phyloP scores from a whole-genome alignment of 2,113 vertebrate species.

The Cacatua alba region DNA sequence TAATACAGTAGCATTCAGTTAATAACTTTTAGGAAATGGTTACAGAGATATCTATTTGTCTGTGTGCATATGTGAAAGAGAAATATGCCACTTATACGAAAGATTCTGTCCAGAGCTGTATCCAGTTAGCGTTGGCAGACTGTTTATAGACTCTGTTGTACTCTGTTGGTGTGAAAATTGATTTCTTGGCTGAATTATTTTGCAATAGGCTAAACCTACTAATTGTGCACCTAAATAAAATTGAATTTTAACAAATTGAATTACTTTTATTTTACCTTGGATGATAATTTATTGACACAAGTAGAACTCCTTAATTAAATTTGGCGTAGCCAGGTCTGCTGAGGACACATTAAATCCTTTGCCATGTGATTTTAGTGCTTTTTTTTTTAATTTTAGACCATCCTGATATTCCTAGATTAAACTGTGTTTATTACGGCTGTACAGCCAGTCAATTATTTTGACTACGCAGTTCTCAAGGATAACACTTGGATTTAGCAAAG shows the following conservation, averaged over 20 bases:
- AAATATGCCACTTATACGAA: constrained; percentile 25
- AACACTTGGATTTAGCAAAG: constrained; percentile 32
- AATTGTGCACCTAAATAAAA: constrained; percentile 73
- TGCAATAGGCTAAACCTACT: constrained; percentile 59
- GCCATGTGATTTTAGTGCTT: constrained; percentile 36
- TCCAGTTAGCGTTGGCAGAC: constrained; percentile 48
- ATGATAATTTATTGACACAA: constrained; percentile 76
- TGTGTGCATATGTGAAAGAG: neutral
- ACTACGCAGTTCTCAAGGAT: constrained; percentile 49
- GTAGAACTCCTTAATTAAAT: constrained; percentile 75
- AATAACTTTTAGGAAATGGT: constrained; percentile 1
- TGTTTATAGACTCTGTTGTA: constrained; percentile 43
- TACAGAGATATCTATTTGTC: constrained; percentile 8
- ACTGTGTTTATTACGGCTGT: constrained; percentile 58
- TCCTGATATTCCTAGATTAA: constrained; percentile 63
- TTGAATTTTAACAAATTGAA: constrained; percentile 65
- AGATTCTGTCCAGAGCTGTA: constrained; percentile 4
- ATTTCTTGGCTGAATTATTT: constrained; percentile 74
- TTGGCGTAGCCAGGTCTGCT: constrained; percentile 37
- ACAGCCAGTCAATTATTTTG: constrained; percentile 55
- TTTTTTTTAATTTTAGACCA: constrained; percentile 56
- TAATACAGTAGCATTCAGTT: neutral
- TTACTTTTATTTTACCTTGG: constrained; percentile 77
- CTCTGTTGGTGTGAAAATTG: constrained; percentile 46
- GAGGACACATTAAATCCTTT: constrained; percentile 51